A percentile compares a stretch with the other conserved stretches of the same genome.
These are phyloP conservation scores for Drosophila yakuba DNA, from an alignment of 1,140 invertebrate species.

Conservation along the genomic window DNA sequence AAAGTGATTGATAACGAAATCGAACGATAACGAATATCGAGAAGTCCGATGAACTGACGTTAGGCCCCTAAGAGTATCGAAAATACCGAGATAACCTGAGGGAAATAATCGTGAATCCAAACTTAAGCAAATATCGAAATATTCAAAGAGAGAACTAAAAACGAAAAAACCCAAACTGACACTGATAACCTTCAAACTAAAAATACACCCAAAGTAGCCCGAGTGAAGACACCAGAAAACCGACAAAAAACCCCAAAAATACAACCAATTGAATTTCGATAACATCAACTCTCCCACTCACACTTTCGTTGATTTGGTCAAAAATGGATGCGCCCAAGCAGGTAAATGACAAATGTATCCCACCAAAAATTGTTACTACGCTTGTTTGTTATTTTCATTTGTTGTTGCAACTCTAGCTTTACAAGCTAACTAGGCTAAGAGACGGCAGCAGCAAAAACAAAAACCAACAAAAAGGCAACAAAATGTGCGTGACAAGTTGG, in stretches of 20 bases:
- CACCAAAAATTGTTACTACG: conserved; percentile 33
- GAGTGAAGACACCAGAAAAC: conserved; percentile 35
- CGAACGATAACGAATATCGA: background rate
- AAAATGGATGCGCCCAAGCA: conserved; percentile 75
- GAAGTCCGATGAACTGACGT: background rate
- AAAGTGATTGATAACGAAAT: conserved; percentile 31
- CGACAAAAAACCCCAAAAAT: conserved; percentile 7
- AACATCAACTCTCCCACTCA: conserved; percentile 15
- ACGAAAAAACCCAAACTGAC: conserved; percentile 27
- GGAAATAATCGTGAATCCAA: background rate
- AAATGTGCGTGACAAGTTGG: conserved; percentile 75
- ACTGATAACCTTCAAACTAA: conserved; percentile 48
- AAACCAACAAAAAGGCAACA: conserved; percentile 21
- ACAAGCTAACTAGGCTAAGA: conserved; percentile 75
- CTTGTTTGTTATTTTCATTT: conserved; percentile 33
- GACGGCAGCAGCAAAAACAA: conserved; percentile 23
- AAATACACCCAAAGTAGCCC: conserved; percentile 42
- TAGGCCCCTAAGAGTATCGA: background rate
- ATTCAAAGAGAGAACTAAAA: background rate
- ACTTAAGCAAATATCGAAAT: conserved; percentile 5
- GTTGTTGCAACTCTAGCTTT: conserved; percentile 45
- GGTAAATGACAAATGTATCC: conserved; percentile 64
- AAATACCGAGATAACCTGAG: background rate
- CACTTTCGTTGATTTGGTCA: conserved; percentile 31
- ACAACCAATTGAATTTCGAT: conserved; percentile 36